Evolutionary conservation across 1,140 invertebrate species (phyloP).

Genomic region (Papilio polyxenes): DNA sequence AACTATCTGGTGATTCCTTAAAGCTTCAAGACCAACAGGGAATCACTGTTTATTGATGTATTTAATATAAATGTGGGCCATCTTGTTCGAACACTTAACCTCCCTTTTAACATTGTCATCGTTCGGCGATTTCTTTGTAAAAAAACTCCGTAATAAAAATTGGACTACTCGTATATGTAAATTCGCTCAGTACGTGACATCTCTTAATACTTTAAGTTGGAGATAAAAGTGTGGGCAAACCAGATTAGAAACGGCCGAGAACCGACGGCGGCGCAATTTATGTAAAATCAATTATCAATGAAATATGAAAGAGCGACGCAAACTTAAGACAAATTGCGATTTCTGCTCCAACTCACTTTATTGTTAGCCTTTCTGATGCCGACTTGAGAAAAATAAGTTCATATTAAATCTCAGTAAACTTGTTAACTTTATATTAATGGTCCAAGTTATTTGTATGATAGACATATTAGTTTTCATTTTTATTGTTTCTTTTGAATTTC

Average conservation of each 20-base stretch:
- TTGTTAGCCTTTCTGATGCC: conserved; percentile 50
- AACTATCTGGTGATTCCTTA: neutral
- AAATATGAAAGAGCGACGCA: conserved; percentile 45
- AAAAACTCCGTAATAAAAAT: too few species aligned
- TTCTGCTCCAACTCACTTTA: conserved; percentile 59
- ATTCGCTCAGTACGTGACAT: neutral
- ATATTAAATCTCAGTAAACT: conserved; percentile 24
- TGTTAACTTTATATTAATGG: conserved; percentile 1
- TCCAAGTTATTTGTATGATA: neutral
- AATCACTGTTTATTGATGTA: neutral
- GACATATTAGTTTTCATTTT: neutral
- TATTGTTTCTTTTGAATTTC: neutral
- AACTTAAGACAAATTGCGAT: conserved; percentile 57
- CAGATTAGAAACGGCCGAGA: neutral
- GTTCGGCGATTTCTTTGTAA: too few species aligned
- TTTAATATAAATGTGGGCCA: neutral
- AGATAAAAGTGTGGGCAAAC: conserved; percentile 4
- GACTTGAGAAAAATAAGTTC: conserved; percentile 40
- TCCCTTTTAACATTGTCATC: too few species aligned
- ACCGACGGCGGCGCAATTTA: conserved; percentile 2
- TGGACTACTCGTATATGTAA: too few species aligned
- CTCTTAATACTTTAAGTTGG: neutral
- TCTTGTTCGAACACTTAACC: neutral
- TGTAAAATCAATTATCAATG: conserved; percentile 47
- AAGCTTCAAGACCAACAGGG: neutral